phyloP scores from a whole-genome alignment of 2,888 invertebrate genomes.

The Bibio marci region DNA sequence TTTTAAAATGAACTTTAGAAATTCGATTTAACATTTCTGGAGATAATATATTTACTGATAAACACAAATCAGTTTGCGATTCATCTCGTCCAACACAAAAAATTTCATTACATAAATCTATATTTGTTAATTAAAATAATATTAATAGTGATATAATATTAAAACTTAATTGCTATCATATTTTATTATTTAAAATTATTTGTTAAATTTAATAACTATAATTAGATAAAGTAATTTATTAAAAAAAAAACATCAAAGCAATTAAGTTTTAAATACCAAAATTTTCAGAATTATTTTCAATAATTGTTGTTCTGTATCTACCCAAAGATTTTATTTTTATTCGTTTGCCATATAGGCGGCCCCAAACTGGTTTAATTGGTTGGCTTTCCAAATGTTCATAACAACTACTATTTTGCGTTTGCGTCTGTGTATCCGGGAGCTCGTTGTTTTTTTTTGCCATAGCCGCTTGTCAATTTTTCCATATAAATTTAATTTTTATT shows the following conservation, averaged over 20 bases:
- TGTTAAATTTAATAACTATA: no score
- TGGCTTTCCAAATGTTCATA: slow-evolving; percentile 20
- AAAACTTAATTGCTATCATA: background rate
- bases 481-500: no score
- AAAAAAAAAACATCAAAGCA: no score
- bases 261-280: slow-evolving; percentile 24
- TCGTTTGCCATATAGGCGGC: slow-evolving; percentile 25
- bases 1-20: slow-evolving; percentile 35
- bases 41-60: slow-evolving; percentile 22
- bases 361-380: slow-evolving; percentile 26
- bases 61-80: slow-evolving; percentile 25
- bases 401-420: slow-evolving; percentile 11
- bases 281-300: slow-evolving; percentile 12
- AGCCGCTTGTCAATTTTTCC: no score
- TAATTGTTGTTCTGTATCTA: slow-evolving; percentile 14
- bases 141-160: slow-evolving; percentile 8
- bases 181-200: no score
- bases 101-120: slow-evolving; percentile 28
- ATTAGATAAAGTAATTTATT: no score
- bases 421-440: slow-evolving; percentile 11
- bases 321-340: slow-evolving; percentile 27
- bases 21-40: slow-evolving; percentile 25
- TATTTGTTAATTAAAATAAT: no score
- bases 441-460: no score
- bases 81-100: slow-evolving; percentile 31